Conservation (phyloP, 1,140 invertebrate species). For the Ooceraea biroi region DNA sequence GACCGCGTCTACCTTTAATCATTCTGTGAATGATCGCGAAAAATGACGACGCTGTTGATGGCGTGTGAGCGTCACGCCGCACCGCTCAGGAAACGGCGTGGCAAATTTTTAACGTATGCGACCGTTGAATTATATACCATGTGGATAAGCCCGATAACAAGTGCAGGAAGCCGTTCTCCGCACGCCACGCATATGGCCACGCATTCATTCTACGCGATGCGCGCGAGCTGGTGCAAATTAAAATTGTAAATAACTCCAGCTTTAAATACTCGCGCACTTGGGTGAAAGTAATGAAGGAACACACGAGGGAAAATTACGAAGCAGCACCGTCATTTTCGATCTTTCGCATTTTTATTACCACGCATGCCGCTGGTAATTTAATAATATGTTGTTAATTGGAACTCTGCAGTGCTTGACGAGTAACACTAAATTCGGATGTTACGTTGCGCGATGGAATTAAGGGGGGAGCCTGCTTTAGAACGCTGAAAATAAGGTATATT, state of each 20-base stretch:
- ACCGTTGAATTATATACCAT: background rate
- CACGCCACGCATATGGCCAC: background rate
- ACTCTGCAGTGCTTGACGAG: background rate
- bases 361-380: background rate
- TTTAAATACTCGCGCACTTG: conserved; percentile 12
- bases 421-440: background rate
- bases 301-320: background rate
- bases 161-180: background rate
- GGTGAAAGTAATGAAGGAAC: background rate
- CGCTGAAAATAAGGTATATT: too few species aligned
- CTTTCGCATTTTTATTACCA: too few species aligned
- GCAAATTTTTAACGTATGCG: background rate
- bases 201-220: background rate
- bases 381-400: background rate
- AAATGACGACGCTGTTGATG: background rate
- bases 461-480: too few species aligned
- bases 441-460: background rate
- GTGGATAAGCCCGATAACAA: background rate
- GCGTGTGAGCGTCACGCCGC: too few species aligned
- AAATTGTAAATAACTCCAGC: conserved; percentile 28
- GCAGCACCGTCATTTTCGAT: background rate
- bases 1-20: background rate
- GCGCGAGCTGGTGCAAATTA: conserved; percentile 23
- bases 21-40: background rate
- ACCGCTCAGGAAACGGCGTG: background rate